Evolutionary conservation across 64 coral and sea anemone species (phyloP), one percentile per base, ranked within the genome.

Genomic region (Astreopora myriophthalma): DNA sequence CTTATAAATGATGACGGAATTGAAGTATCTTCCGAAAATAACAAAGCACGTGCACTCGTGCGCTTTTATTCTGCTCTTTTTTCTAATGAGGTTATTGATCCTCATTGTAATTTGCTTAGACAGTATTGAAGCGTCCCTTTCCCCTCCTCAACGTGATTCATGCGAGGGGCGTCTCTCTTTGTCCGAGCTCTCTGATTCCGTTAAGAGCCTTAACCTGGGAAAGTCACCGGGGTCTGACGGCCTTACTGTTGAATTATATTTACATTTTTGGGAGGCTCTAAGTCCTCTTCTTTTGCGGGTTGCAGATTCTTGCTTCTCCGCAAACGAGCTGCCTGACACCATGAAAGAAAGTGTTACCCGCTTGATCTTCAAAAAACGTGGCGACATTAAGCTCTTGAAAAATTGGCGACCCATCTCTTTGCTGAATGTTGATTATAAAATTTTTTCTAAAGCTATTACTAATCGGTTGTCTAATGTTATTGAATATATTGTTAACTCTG

Each of bases 401-500:
- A 88, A 88, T 20, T 88, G 70, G 85, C 66, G 85, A 0, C 85
- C 85, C 0, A 88, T 88, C 5, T 88, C 69, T 26, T 28, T 88
- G 0, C 25, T 88, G 0, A 88, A 88, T 22, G 51, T 51, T 0
- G 69, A 88, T 72, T 74, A 88, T 24, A 74, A 88, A n/a, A 28
- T 87, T 9, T 10, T 34, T 8, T 73, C 85, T 11, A 87, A 37
- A 24, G 36, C 61, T 25, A 61, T 88, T 6, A 36, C 66, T 33
- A 13, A 7, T 0, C 35, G 73, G 0, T 17, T 75, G 0, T 75
- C 73, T 40, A 34, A n/a, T 16, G 73, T 75, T 1, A 0, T 42
- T 0, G 37, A 46, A 8, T 8, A 2, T 23, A 44, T 46, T 1
- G 17, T 75, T 75, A 0, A 75, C n/a, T 17, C 73, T 11, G 36